Base-by-base conservation (phyloP, 2,113 vertebrate species). In the Solea solea region DNA sequence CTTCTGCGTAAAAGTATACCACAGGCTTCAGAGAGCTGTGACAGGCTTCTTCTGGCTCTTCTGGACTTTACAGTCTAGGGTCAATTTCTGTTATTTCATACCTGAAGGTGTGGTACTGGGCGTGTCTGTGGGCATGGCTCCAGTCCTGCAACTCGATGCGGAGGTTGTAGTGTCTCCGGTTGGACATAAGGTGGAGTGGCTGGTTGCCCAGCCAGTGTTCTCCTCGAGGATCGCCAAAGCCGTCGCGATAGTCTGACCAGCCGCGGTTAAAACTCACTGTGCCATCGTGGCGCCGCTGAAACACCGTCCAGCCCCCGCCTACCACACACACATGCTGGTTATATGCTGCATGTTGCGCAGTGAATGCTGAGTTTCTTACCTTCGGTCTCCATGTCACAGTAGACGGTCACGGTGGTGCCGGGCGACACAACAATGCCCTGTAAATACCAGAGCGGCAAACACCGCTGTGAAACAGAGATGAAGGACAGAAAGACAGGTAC, bases 191-290 rank as follows among this genome's bases (percentile, higher is more conserved):
- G 76, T 96, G 93, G 58, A 96, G 94, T 78, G 94, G 89, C 25
- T 92, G 88, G 5, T 96, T 96, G 0, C 95, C 95, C 72, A 96
- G 82, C 95, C 95, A 96, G 91, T 95, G 95, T 76, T 96, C 95
- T 0, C 87, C 82, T 0, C 58, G 67, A 0, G 92, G 89, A 5
- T 95, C 92, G 0, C 95, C 95, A 1, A 96, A 96, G 0, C 95
- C 95, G 0, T 93, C 91, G 0, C 80, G 92, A 65, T 96, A 96
- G 70, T 95, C 94, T 0, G 78, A 88, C 95, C 95, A 96, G 25
- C 90, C 91, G 0, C 93, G 90, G 74, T 95, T 94, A 71, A 96
- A 96, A 60, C 90, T 93, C 68, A 95, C 88, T 0, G 93, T 92
- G 3, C 95, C 95, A 0, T 95, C 94, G 3, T 87, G 84, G 1